These are phyloP conservation scores for Bovichtus variegatus DNA, from an alignment of 2,797 vertebrate genomes.

Conservation along the genomic window DNA sequence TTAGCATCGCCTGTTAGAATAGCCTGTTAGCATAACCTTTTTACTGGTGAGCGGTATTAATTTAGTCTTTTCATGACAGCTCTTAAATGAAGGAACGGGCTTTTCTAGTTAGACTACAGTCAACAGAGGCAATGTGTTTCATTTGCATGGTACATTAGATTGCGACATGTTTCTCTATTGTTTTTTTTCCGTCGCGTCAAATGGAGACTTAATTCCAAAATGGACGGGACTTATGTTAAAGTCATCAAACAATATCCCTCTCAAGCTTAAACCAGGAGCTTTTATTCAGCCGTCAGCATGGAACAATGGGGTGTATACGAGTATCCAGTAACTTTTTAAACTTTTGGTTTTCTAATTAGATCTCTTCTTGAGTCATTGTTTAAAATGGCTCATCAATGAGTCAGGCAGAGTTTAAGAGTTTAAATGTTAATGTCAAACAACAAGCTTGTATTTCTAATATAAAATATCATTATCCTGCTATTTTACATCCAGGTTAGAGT, in stretches of 20 bases:
- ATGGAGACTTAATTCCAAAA: rapidly evolving
- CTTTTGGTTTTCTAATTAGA: background rate
- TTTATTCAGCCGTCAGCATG: background rate
- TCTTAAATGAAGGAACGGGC: background rate
- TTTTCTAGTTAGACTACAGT: background rate
- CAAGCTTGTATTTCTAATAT: background rate
- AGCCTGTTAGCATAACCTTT: background rate
- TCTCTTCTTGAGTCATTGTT: background rate
- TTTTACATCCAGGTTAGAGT: background rate
- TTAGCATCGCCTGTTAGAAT: background rate
- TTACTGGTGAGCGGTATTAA: rapidly evolving
- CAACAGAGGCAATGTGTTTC: background rate
- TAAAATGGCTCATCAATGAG: background rate
- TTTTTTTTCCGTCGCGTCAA: too few relatives aligned
- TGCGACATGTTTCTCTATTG: too few relatives aligned
- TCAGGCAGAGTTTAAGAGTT: background rate
- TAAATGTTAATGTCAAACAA: background rate
- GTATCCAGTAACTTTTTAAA: background rate
- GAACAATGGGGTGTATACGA: background rate
- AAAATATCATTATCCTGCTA: background rate
- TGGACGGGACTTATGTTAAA: background rate
- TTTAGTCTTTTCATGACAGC: background rate
- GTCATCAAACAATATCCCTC: background rate
- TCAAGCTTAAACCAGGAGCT: too few relatives aligned
- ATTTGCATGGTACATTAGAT: background rate